phyloP scores from a whole-genome alignment of 2,113 vertebrate species.

The Orientallactaga bullata region DNA sequence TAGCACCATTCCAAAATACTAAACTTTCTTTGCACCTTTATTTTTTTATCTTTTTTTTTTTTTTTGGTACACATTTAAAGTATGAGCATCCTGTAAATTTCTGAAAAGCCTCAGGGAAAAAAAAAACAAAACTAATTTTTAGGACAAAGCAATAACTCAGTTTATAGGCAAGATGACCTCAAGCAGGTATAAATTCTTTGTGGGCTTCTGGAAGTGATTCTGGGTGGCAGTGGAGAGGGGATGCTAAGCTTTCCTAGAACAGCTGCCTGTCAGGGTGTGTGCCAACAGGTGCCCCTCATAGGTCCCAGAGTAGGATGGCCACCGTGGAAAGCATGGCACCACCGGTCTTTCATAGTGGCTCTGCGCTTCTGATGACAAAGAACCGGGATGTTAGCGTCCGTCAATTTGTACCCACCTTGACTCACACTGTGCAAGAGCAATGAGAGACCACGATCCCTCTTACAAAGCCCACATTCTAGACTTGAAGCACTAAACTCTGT shows the following conservation, averaged over 20 bases:
- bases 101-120: slow-evolving; percentile 66
- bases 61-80: slow-evolving; percentile 72
- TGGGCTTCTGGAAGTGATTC: background rate
- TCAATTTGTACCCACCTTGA: slow-evolving; percentile 65
- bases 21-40: slow-evolving; percentile 75
- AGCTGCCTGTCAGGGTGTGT: background rate
- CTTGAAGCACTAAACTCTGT: slow-evolving; percentile 55
- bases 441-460: slow-evolving; percentile 52
- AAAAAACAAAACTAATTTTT: slow-evolving; percentile 43
- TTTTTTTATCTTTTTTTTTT: slow-evolving; percentile 56
- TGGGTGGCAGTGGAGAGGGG: background rate
- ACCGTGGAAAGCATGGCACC: background rate
- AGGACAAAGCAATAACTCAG: slow-evolving; percentile 66
- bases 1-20: slow-evolving; percentile 75
- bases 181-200: slow-evolving; percentile 12
- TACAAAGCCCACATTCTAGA: slow-evolving; percentile 55
- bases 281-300: background rate
- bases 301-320: background rate
- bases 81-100: slow-evolving; percentile 71
- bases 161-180: slow-evolving; percentile 54
- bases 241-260: background rate
- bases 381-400: background rate
- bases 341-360: background rate
- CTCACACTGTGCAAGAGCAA: slow-evolving; percentile 30
- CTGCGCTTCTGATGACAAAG: slow-evolving; percentile 22